These are phyloP conservation scores for Syrrhaptes paradoxus DNA, from an alignment of 2,113 vertebrate species.

Conservation along the genomic window DNA sequence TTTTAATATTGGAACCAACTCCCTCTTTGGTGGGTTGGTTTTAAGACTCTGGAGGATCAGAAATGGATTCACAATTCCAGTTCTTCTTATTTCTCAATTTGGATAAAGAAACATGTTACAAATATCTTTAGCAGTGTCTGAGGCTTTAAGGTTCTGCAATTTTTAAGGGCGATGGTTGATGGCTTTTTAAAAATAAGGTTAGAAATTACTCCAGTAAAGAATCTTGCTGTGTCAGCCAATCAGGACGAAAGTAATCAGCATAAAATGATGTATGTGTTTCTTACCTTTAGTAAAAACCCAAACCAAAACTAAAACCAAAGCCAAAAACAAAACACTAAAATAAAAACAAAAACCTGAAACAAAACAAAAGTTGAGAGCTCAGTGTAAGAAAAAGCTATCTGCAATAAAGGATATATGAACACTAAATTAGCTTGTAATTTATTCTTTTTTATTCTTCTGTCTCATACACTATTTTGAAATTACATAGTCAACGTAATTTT, in stretches of 20 bases:
- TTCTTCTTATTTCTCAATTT: neutral
- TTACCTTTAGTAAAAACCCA: neutral
- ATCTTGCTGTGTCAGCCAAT: conserved; percentile 5
- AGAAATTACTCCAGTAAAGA: conserved; percentile 14
- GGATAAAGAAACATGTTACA: neutral
- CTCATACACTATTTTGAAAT: neutral
- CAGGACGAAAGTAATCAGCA: conserved; percentile 7
- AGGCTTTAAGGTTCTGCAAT: neutral
- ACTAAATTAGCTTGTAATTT: neutral
- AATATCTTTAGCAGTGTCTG: neutral
- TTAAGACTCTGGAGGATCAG: neutral
- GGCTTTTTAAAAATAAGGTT: neutral
- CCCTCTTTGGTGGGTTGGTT: neutral
- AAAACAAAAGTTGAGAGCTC: neutral
- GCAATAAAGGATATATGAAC: neutral
- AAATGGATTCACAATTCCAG: neutral
- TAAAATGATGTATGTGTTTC: neutral
- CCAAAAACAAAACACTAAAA: neutral
- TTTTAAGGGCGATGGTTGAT: neutral
- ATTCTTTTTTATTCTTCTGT: neutral
- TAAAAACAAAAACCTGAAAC: neutral
- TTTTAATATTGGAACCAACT: neutral
- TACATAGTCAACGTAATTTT: neutral
- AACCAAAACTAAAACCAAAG: neutral
- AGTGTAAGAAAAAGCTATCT: neutral